These are phyloP conservation scores for Mellivora capensis DNA, from an alignment of 2,113 vertebrate species.

Conservation along the genomic window DNA sequence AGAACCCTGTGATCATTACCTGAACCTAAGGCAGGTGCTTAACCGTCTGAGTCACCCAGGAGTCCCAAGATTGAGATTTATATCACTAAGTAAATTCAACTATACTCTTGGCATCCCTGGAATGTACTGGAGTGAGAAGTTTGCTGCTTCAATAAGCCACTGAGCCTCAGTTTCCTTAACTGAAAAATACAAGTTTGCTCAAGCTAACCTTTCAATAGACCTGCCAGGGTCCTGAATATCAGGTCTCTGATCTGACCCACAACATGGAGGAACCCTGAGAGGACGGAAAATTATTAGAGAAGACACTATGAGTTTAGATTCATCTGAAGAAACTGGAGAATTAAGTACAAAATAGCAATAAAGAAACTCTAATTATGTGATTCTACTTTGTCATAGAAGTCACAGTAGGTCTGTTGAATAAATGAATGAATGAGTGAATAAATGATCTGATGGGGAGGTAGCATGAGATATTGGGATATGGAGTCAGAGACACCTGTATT, in stretches of 20 bases:
- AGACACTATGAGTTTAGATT: not conserved
- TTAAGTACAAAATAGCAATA: not conserved
- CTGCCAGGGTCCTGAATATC: not conserved
- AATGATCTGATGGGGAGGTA: not conserved
- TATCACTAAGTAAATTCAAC: not conserved
- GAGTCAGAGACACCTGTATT: not conserved
- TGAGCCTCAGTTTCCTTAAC: constrained; percentile 18
- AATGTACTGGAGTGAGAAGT: not conserved
- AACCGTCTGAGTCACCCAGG: not conserved
- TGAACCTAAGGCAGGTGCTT: not conserved
- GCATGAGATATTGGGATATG: not conserved
- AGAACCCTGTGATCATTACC: not conserved
- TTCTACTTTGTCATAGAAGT: not conserved
- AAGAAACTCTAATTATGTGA: not conserved
- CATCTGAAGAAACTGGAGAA: not conserved
- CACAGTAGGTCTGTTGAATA: not conserved
- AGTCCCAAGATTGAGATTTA: not conserved
- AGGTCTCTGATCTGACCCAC: not conserved
- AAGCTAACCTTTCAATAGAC: not conserved
- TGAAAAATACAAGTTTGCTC: not conserved
- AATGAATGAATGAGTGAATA: not conserved
- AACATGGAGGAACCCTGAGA: not conserved
- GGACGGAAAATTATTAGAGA: not conserved
- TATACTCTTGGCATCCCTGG: not conserved
- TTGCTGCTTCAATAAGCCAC: not conserved